phyloP scores from a whole-genome alignment of 2,797 vertebrate genomes.

The Arrhamphus sclerolepis region DNA sequence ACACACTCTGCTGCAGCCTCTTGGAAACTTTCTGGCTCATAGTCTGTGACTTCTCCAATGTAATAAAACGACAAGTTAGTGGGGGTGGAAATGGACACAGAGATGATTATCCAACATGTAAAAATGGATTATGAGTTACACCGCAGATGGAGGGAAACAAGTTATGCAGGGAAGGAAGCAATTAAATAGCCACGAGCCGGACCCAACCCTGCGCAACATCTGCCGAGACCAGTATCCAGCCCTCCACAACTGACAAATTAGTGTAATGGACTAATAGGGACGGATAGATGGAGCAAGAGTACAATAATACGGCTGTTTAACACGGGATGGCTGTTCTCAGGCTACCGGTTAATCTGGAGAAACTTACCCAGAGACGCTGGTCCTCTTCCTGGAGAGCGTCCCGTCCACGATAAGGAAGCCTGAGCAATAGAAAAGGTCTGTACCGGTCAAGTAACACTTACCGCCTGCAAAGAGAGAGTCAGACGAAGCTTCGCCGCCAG shows the following conservation, averaged over 20 bases:
- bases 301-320: slow-evolving; percentile 77
- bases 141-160: slow-evolving; percentile 80
- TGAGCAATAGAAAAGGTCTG: slow-evolving; percentile 85
- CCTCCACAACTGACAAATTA: slow-evolving; percentile 79
- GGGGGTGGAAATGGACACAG: slow-evolving; percentile 76
- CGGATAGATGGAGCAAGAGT: slow-evolving; percentile 67
- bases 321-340: slow-evolving; percentile 65
- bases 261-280: slow-evolving; percentile 79
- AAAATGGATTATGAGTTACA: slow-evolving; percentile 79
- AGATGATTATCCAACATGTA: slow-evolving; percentile 80
- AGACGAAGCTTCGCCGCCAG: slow-evolving; percentile 95
- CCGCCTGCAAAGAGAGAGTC: slow-evolving; percentile 94
- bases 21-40: slow-evolving; percentile 65
- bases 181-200: slow-evolving; percentile 81
- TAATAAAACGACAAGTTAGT: slow-evolving; percentile 74
- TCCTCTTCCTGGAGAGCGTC: slow-evolving; percentile 83
- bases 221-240: slow-evolving; percentile 78
- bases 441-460: slow-evolving; percentile 91
- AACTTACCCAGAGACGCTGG: slow-evolving; percentile 89
- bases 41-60: slow-evolving; percentile 71
- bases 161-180: slow-evolving; percentile 82
- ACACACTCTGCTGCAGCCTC: slow-evolving; percentile 48
- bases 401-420: slow-evolving; percentile 69
- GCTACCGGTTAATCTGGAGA: slow-evolving; percentile 63
- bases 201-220: slow-evolving; percentile 82